Conservation (phyloP, 2,113 vertebrate species). For the Bolborhynchus lineola region DNA sequence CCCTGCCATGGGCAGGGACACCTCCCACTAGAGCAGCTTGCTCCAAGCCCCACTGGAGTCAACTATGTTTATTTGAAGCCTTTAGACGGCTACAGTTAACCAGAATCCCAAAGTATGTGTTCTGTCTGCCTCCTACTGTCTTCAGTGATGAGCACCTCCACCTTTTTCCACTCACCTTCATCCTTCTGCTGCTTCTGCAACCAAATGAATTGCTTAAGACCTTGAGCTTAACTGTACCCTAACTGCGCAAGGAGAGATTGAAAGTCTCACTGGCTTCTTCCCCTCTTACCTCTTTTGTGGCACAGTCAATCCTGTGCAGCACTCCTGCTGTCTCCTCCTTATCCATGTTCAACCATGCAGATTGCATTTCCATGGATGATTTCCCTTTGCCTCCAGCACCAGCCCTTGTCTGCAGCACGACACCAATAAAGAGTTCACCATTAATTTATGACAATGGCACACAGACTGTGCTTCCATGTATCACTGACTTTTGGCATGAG, state of each 20-base stretch:
- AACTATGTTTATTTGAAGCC: not conserved
- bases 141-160: not conserved
- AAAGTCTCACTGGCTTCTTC: not conserved
- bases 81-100: not conserved
- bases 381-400: not conserved
- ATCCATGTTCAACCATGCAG: not conserved
- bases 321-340: not conserved
- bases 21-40: not conserved
- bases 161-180: not conserved
- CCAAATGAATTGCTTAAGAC: not conserved
- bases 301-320: not conserved
- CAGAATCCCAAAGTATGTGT: not conserved
- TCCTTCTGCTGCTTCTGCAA: not conserved
- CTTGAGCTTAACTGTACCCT: not conserved
- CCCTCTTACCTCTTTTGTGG: not conserved
- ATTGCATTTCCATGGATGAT: not conserved
- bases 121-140: not conserved
- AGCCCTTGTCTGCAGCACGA: not conserved
- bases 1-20: not conserved
- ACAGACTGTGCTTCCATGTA: rapidly evolving
- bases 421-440: rapidly evolving
- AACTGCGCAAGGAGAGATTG: not conserved
- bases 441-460: not conserved
- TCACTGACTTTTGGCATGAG: not conserved
- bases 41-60: too few relatives aligned